These are phyloP conservation scores for Celastrina argiolus DNA, from an alignment of 2,888 invertebrate species.

Conservation along the genomic window DNA sequence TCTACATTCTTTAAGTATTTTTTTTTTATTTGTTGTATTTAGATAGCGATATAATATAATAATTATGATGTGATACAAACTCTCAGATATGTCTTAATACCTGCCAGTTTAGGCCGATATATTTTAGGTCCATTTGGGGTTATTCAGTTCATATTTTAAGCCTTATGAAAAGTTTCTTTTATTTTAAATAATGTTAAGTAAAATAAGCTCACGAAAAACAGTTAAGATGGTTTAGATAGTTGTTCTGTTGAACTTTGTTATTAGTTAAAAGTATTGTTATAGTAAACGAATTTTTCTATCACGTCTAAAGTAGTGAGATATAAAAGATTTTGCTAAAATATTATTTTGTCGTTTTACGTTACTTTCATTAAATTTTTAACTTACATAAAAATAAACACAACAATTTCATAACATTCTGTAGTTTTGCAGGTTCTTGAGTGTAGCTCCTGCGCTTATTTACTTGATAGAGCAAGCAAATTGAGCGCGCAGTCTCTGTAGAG, in stretches of 20 bases:
- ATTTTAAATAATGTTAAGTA: no score
- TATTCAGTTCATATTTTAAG: not conserved
- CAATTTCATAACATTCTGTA: not conserved
- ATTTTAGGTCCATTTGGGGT: conserved; percentile 28
- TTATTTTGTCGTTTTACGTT: no score
- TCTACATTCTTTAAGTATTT: no score
- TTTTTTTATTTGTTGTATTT: no score
- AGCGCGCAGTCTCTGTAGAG: conserved; percentile 61
- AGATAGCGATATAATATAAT: no score
- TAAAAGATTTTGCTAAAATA: not conserved
- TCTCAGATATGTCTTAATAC: conserved; percentile 27
- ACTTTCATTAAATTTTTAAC: not conserved
- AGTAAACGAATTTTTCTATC: no score
- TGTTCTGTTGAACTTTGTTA: no score
- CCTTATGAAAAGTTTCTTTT: not conserved
- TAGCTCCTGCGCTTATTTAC: conserved; percentile 39
- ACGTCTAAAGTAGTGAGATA: no score
- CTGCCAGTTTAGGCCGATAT: conserved; percentile 28
- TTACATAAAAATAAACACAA: not conserved
- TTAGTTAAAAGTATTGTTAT: no score
- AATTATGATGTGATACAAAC: no score
- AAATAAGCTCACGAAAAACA: no score
- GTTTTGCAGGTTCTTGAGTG: not conserved
- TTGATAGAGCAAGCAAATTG: conserved; percentile 65
- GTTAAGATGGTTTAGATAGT: no score